Base-by-base conservation (phyloP, 2,797 vertebrate genomes). In the Tragelaphus oryx region DNA sequence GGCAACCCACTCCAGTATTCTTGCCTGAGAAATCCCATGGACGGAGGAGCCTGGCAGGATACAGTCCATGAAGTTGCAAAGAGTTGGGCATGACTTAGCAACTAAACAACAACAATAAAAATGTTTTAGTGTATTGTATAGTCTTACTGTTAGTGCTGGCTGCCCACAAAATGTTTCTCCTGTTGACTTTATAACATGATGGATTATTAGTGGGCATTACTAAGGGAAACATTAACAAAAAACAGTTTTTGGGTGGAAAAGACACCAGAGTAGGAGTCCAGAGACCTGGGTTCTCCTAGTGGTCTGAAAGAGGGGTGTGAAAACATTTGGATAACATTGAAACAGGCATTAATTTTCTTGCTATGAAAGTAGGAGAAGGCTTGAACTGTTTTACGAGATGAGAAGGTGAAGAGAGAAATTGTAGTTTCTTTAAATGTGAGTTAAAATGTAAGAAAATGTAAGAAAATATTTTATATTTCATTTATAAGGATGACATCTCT, bases 121-220 rank as follows among this genome's bases (percentile, higher is more conserved):
- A 62, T 95, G 6, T 87, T 87, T 93, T 95, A 28, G 9, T 93
- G 5, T 82, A 76, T 12, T 93, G 4, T 82, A 80, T 16, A 33
- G 12, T 81, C 93, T 94, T 83, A 68, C 11, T 28, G 5, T 75
- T 10, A 71, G 17, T 60, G 60, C 8, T 92, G n/a, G 41, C n/a
- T 18, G 30, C 55, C 33, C 16, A 33, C 91, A 68, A 89, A 85
- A 57, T 88, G 71, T 78, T 94, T 84, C 22, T 87, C 33, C 41
- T 65, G 22, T 65, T 95, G 54, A 65, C 60, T 91, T 95, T 81
- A 57, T 84, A 89, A 97, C 92, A 85, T 82, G 33, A 30, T 95
- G 50, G 44, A 30, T 93, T 81, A 88, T 68, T 94, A 91, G 33
- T 96, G n/a, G 26, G 44, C 24, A 91, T 83, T 94, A 95, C 52